These are phyloP conservation scores for Drosophila orena DNA, from an alignment of 1,140 invertebrate genomes.

Conservation along the genomic window DNA sequence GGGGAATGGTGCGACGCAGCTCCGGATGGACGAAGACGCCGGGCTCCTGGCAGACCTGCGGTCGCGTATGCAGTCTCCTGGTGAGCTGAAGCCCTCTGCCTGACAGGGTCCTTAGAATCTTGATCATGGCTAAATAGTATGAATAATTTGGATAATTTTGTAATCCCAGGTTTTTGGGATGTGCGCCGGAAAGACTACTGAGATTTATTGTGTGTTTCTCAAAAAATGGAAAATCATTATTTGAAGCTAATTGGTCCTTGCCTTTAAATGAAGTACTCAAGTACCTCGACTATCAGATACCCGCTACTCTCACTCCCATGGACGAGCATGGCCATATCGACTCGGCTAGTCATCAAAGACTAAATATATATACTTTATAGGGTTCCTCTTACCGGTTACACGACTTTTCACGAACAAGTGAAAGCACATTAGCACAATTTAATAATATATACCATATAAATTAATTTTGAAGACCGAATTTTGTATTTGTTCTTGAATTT, in stretches of 20 bases:
- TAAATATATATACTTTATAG: no score
- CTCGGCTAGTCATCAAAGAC: no score
- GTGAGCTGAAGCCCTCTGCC: not conserved
- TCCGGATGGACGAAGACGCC: conserved; percentile 21
- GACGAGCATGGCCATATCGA: no score
- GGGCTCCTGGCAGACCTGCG: not conserved
- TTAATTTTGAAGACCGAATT: conserved; percentile 1
- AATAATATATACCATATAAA: not conserved
- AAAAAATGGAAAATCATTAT: no score
- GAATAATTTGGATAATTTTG: conserved; percentile 1
- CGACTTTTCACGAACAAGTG: no score
- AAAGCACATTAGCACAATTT: no score
- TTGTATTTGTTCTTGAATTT: not conserved
- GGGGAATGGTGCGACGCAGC: conserved; percentile 23
- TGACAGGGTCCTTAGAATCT: not conserved
- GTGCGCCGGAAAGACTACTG: not conserved
- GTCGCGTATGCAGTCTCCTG: not conserved
- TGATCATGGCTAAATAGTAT: conserved; percentile 1
- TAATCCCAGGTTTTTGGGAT: not conserved
- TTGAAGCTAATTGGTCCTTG: no score
- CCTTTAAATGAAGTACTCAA: no score
- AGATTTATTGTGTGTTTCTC: no score
- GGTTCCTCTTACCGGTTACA: no score
- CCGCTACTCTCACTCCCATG: no score
- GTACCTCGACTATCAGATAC: no score